Conservation (phyloP, 2,888 invertebrate genomes). For the Diaphora mendica region DNA sequence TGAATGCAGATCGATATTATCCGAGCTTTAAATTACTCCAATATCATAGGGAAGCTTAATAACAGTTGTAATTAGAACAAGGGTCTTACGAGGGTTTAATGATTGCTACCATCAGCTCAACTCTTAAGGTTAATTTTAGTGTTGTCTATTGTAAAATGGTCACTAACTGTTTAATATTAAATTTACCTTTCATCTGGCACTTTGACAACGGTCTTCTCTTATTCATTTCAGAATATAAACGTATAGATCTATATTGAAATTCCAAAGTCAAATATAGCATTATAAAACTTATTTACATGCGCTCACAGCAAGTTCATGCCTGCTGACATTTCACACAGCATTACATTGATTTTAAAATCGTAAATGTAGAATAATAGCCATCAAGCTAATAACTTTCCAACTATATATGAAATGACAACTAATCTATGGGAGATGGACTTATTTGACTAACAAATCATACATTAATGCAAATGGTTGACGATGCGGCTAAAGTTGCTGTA, state of each 20-base stretch:
- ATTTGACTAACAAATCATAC: constrained; percentile 73
- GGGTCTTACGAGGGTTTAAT: constrained; percentile 55
- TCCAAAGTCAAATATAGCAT: constrained; percentile 22
- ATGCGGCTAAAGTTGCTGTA: constrained; percentile 42
- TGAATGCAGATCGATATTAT: constrained; percentile 66
- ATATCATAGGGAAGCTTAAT: constrained; percentile 60
- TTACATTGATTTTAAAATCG: constrained; percentile 60
- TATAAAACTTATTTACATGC: constrained; percentile 24
- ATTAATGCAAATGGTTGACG: constrained; percentile 53
- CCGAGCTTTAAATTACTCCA: constrained; percentile 66
- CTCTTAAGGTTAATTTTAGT: constrained; percentile 27
- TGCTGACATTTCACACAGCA: constrained; percentile 68
- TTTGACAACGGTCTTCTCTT: neutral
- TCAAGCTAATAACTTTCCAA: constrained; percentile 82
- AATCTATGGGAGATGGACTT: constrained; percentile 81
- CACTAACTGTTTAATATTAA: constrained; percentile 12
- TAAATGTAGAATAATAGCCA: constrained; percentile 72
- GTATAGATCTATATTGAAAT: neutral
- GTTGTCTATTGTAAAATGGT: constrained; percentile 18
- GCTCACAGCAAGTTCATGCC: constrained; percentile 64
- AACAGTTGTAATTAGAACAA: constrained; percentile 57
- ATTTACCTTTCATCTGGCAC: constrained; percentile 5
- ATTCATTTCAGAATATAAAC: neutral
- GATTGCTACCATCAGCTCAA: constrained; percentile 39
- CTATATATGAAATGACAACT: constrained; percentile 77